Evolutionary conservation across 2,797 vertebrate genomes (phyloP).

Genomic region (Dromococcyx pavoninus): DNA sequence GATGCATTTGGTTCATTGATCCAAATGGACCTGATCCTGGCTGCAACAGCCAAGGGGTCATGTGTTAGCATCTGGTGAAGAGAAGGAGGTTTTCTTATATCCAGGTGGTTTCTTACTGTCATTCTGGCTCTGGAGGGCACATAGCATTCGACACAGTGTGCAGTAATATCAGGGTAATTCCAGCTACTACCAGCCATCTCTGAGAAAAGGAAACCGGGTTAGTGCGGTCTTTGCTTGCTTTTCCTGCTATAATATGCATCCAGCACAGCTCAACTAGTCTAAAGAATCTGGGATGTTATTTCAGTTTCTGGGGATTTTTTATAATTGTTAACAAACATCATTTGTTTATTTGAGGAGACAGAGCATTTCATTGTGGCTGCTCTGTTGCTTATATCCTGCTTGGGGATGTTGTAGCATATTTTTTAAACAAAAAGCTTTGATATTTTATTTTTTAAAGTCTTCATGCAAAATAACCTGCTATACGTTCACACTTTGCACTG

Average conservation of each 20-base stretch:
- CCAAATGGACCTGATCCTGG: background rate
- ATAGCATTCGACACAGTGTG: fast-evolving
- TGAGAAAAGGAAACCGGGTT: background rate
- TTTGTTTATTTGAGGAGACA: conserved; percentile 11
- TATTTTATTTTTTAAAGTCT: background rate
- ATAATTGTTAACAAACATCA: background rate
- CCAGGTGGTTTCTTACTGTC: background rate
- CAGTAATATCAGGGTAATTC: background rate
- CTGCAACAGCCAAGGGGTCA: background rate
- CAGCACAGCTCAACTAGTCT: background rate
- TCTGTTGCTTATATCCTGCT: background rate
- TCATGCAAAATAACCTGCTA: background rate
- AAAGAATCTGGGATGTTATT: background rate
- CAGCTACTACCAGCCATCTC: background rate
- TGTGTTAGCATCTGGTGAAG: background rate
- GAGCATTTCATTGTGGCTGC: background rate
- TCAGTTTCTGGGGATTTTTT: background rate
- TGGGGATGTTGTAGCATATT: background rate
- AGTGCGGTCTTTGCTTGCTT: background rate
- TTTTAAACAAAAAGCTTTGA: background rate
- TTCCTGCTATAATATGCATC: background rate
- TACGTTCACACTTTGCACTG: fast-evolving
- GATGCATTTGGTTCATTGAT: background rate
- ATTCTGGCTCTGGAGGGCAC: background rate
- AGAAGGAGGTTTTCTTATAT: background rate